Evolutionary conservation across 1,140 invertebrate genomes (phyloP).

Genomic region (Gonatopus flavifemur): DNA sequence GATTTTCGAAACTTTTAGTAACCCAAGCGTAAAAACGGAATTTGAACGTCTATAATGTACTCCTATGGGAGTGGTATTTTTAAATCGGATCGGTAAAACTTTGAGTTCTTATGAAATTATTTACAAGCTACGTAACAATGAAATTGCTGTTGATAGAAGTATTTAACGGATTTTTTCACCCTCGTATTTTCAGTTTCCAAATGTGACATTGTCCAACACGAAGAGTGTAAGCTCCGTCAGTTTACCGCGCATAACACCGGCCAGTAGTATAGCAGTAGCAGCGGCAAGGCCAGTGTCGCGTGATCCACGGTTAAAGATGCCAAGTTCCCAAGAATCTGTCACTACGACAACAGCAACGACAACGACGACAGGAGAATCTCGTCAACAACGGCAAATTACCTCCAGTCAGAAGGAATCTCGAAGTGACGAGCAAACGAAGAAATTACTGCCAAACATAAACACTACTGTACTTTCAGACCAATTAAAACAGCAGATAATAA

Average conservation of each 20-base stretch:
- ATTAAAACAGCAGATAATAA: slow-evolving; percentile 49
- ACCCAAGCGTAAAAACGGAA: too few relatives aligned
- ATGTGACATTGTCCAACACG: slow-evolving; percentile 42
- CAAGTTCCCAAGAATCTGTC: background rate
- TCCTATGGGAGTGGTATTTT: too few relatives aligned
- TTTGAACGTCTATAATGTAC: too few relatives aligned
- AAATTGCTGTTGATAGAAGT: too few relatives aligned
- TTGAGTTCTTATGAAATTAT: too few relatives aligned
- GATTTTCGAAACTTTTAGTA: too few relatives aligned
- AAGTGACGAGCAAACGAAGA: slow-evolving; percentile 26
- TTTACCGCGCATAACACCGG: slow-evolving; percentile 66
- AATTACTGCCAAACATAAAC: slow-evolving; percentile 33
- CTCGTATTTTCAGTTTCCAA: slow-evolving; percentile 43
- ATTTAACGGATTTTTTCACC: too few relatives aligned
- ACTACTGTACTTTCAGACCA: slow-evolving; percentile 49
- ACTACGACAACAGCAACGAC: background rate
- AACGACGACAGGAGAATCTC: slow-evolving; percentile 18
- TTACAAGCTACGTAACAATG: too few relatives aligned
- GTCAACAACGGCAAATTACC: slow-evolving; percentile 24
- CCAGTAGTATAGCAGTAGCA: slow-evolving; percentile 63
- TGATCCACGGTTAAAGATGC: slow-evolving; percentile 63
- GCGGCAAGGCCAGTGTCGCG: slow-evolving; percentile 57
- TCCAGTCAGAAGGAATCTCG: slow-evolving; percentile 26
- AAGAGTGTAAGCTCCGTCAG: slow-evolving; percentile 41
- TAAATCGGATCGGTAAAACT: too few relatives aligned